phyloP scores from a whole-genome alignment of 2,797 vertebrate genomes.

The Rachycentron canadum region DNA sequence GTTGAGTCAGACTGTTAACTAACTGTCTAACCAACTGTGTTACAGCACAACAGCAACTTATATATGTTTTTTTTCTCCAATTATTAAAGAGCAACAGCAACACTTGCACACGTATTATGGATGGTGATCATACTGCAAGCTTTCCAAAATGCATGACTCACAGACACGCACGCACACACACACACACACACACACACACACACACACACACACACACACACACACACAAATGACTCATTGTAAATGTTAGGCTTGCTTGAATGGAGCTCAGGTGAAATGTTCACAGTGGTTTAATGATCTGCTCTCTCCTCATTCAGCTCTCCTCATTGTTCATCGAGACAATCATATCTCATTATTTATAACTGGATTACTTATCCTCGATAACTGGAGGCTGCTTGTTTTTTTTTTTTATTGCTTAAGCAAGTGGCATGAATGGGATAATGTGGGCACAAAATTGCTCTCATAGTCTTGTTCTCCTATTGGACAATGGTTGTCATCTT shows the following conservation, averaged over 20 bases:
- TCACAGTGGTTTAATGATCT: constrained; percentile 38
- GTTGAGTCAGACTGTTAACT: constrained; percentile 47
- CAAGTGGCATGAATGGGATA: constrained; percentile 18
- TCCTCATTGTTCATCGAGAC: constrained; percentile 28
- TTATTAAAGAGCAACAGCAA: constrained; percentile 16
- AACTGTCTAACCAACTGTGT: constrained; percentile 25
- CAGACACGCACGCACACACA: too few relatives aligned
- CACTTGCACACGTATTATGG: neutral
- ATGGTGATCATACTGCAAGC: constrained; percentile 27
- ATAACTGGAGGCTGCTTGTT: constrained; percentile 30
- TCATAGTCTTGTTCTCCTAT: neutral
- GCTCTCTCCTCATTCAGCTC: constrained; percentile 35
- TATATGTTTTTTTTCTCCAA: neutral
- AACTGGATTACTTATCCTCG: constrained; percentile 31
- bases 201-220: constrained; percentile 39
- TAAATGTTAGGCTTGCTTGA: constrained; percentile 41
- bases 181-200: constrained; percentile 29
- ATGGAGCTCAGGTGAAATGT: constrained; percentile 56
- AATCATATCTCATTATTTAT: constrained; percentile 41
- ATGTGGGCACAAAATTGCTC: constrained; percentile 1
- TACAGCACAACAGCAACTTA: neutral
- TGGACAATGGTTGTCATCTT: constrained; percentile 18
- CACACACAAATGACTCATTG: constrained; percentile 54
- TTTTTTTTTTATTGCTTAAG: constrained; percentile 18
- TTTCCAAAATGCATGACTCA: constrained; percentile 52